Evolutionary conservation across 92 coral and sea anemone genomes (phyloP).

Genomic region (Blastomussa wellsi): DNA sequence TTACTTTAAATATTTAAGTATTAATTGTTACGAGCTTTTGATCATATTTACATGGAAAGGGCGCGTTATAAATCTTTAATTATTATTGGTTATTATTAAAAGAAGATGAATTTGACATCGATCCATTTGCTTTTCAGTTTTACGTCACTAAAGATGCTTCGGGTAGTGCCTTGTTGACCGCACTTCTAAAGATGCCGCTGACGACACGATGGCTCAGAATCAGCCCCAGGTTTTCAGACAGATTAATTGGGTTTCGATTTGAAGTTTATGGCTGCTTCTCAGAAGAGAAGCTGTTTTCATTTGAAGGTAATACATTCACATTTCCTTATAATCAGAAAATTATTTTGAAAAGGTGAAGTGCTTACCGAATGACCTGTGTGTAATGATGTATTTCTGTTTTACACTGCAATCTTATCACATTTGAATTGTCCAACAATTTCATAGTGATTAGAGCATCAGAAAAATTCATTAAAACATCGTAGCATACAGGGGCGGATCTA

Average conservation of each 20-base stretch:
- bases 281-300: background rate
- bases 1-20: too few relatives aligned
- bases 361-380: too few relatives aligned
- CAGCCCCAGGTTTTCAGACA: background rate
- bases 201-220: slow-evolving; percentile 7
- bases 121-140: background rate
- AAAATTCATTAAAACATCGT: background rate
- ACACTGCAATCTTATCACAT: too few relatives aligned
- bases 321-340: too few relatives aligned
- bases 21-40: too few relatives aligned
- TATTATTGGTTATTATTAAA: background rate
- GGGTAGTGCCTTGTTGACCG: background rate
- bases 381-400: too few relatives aligned
- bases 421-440: too few relatives aligned
- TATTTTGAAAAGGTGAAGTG: too few relatives aligned
- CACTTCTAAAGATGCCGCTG: slow-evolving; percentile 14
- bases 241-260: slow-evolving; percentile 1
- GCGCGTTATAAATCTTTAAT: too few relatives aligned
- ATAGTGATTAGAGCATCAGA: background rate
- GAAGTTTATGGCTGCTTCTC: slow-evolving; percentile 15
- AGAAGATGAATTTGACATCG: background rate
- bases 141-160: background rate
- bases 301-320: background rate
- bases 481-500: too few relatives aligned
- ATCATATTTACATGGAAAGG: too few relatives aligned